phyloP scores from a whole-genome alignment of 2,797 vertebrate species.

The Sebastes diploproa region DNA sequence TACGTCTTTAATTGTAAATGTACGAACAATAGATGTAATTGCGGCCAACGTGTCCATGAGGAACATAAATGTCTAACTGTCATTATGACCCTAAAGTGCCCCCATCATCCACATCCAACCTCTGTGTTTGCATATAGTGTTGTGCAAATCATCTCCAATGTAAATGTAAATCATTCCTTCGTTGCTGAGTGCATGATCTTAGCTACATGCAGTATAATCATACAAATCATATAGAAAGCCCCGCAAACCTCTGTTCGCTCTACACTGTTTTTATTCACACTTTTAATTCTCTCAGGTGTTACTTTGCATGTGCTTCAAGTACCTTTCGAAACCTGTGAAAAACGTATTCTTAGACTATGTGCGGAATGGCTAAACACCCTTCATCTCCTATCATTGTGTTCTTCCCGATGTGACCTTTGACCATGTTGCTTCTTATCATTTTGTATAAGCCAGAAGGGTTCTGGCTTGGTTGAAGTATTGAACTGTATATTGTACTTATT shows the following conservation, averaged over 20 bases:
- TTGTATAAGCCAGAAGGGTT: not conserved
- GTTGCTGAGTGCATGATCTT: not conserved
- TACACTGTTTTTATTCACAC: not conserved
- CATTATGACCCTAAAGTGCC: conserved; percentile 22
- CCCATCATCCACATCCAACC: not conserved
- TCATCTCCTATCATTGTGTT: not conserved
- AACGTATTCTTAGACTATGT: not conserved
- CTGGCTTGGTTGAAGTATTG: not conserved
- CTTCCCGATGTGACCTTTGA: conserved; percentile 4
- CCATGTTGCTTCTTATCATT: not conserved
- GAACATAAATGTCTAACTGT: conserved; percentile 12
- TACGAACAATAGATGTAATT: conserved; percentile 4
- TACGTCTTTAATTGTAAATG: conserved; percentile 12
- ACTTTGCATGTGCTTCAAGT: not conserved
- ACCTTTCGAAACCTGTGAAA: not conserved
- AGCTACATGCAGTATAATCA: not conserved
- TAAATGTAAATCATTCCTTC: conserved; percentile 14
- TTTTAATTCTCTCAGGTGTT: not conserved
- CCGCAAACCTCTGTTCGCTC: not conserved
- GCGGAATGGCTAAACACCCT: not conserved
- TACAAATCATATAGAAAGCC: not conserved
- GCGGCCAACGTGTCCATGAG: not conserved
- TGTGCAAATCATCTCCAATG: conserved; percentile 14
- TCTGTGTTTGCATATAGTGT: conserved; percentile 9
- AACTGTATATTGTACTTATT: not conserved